Evolutionary conservation across 2,113 vertebrate species (phyloP), one percentile per base, ranked within the genome.

Genomic region (Pavo muticus): DNA sequence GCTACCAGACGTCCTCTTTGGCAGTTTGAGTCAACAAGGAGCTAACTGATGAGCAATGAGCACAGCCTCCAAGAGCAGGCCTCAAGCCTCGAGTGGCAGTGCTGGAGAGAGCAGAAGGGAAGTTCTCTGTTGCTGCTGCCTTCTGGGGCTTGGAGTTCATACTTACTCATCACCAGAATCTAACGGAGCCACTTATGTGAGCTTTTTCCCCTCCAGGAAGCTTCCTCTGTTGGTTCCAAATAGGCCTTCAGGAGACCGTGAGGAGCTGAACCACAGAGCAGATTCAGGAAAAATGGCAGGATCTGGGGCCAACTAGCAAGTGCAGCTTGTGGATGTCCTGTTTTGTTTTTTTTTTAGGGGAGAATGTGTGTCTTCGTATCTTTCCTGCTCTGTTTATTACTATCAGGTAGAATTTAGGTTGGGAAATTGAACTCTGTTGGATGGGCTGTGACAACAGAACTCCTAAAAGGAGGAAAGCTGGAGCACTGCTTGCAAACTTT

Each of bases 1-100:
- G 54, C 70, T 92, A 72, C 82, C 92, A 93, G 69, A 90, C 85
- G 61, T 92, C 52, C 75, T 87, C 67, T 63, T 84, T 89, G 91
- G 91, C 88, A 90, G 63, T 32, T 71, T 1, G 27, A 84, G 61
- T 81, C 85, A 75, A 63, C 12, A 71, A 90, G 50, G 75, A 95
- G 47, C 42, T 80, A 84, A 96, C 87, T 88, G 75, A 88, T 27
- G 50, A 88, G 84, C 78, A 77, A 79, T 40, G 70, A 94, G 70
- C 37, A 7, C 1, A 0, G 52, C 4, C 52, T 93, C 65, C 57
- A 78, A 84, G 52, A 88, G 63, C 32, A 88, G 25, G 47, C 91
- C 95, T 93, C 65, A 17, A 80, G 91, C 57, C 42, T 44, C 3
- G 4, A 40, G 63, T 72, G 27, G n/a, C 50, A 74, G 16, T 6